phyloP scores from a whole-genome alignment of 2,797 vertebrate species.

The Sus cebifrons region DNA sequence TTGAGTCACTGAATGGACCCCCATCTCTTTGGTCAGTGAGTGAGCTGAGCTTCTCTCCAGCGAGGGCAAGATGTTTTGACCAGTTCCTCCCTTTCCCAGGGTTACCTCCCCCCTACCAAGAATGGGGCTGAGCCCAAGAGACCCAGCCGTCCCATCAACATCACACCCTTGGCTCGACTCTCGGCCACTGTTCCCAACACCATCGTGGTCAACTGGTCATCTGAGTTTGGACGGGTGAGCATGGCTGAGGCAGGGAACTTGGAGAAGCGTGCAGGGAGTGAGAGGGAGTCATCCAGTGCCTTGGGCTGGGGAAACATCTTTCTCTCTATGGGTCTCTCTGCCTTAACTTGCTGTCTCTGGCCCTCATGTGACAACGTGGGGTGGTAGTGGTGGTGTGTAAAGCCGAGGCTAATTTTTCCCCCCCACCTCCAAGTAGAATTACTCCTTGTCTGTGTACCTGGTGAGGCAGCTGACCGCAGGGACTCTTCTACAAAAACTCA shows the following conservation, averaged over 20 bases:
- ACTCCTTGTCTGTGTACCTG: conserved; percentile 92
- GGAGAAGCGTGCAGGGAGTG: background rate
- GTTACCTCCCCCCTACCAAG: conserved; percentile 91
- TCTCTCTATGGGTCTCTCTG: background rate
- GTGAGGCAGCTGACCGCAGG: conserved; percentile 91
- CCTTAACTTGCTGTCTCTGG: background rate
- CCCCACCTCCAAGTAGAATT: conserved; percentile 87
- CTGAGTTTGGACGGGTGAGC: conserved; percentile 91
- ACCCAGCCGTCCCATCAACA: conserved; percentile 91
- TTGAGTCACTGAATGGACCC: background rate
- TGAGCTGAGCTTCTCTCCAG: background rate
- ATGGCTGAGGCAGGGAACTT: background rate
- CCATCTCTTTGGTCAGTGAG: background rate
- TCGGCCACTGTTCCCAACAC: conserved; percentile 90
- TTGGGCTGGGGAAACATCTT: background rate
- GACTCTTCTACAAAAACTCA: conserved; percentile 90
- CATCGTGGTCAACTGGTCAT: conserved; percentile 91
- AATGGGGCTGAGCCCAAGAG: conserved; percentile 90
- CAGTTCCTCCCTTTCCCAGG: conserved; percentile 78
- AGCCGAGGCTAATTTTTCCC: conserved; percentile 61
- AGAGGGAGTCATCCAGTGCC: background rate
- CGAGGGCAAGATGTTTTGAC: background rate
- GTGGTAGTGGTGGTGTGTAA: background rate
- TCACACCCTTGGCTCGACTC: conserved; percentile 89
- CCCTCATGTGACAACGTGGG: background rate